Base-by-base conservation (phyloP, 1,140 invertebrate species). In the Diploscapter pachys region DNA sequence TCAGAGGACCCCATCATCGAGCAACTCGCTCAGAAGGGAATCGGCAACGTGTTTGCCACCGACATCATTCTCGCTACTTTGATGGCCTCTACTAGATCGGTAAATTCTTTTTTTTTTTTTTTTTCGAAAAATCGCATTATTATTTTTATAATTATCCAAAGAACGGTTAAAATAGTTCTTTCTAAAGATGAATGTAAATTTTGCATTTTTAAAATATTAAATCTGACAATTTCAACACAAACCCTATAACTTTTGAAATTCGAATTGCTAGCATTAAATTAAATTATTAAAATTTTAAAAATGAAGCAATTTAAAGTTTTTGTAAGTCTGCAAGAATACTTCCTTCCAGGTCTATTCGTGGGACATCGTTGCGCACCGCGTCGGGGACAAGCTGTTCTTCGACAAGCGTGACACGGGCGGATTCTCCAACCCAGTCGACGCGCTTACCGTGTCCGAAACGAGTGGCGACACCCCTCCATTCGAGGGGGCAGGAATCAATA, bases 41-140 rank as follows among this genome's bases (percentile, higher is more conserved):
- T 91, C 66, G 96, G 96, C 72, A 99, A 96, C 83, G 96, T 99
- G 3, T 99, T 96, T 88, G 95, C 94, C 2, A 99, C 96, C 9
- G 96, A 99, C 88, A 91, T 94, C 54, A 98, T 99, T 83, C 87
- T 99, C 79, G 94, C 96, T 3, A 98, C 96, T 3, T 91, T 99
- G 70, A 99, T 99, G 97, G 97, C 95, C 86, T 94, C 94, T 84
- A 96, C 95, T 5, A 90, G 96, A 53, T 98, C 95, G 48, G 95
- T 72, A 66, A 50, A 49, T 71, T 5, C 31, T 31, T 31, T 11
- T 9, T n/a, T 6, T 4, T 50, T 5, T 61, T 71, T 61, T 69
- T 64, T 6, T 67, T 67, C n/a, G 5, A 31, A 31, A 31, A 31
- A 31, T 31, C 31, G 31, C 31, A 31, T 31, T 31, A 31, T 31